Conservation (phyloP, 2,113 vertebrate genomes). For the Callionymus lyra region DNA sequence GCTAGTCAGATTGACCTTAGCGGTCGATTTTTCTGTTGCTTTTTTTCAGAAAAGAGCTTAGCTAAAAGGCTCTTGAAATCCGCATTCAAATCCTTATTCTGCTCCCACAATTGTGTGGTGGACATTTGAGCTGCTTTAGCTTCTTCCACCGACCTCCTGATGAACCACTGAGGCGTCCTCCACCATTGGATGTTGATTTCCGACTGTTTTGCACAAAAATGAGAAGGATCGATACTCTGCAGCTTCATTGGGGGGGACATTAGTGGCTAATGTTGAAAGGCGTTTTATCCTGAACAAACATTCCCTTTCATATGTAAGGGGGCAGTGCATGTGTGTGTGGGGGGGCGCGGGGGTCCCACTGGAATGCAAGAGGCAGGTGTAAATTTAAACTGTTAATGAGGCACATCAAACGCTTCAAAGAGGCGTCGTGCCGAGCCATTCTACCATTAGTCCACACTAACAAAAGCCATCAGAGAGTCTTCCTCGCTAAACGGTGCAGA, state of each 20-base stretch:
- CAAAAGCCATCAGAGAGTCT: constrained; percentile 56
- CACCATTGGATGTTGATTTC: no score
- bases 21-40: no score
- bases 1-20: no score
- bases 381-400: constrained; percentile 63
- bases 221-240: constrained; percentile 12
- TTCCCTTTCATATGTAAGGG: constrained; percentile 13
- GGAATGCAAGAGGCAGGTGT: constrained; percentile 62
- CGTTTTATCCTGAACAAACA: constrained; percentile 41
- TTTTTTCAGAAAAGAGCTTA: no score
- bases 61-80: no score
- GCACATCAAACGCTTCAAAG: constrained; percentile 59
- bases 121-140: no score
- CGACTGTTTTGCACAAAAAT: constrained; percentile 3
- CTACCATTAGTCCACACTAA: constrained; percentile 40
- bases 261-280: no score
- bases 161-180: no score
- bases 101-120: no score
- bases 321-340: no score
- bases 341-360: constrained; percentile 26
- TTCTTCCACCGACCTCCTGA: no score
- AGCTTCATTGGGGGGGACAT: constrained; percentile 29
- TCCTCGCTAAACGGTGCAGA: constrained; percentile 57
- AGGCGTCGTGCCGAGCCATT: constrained; percentile 43
- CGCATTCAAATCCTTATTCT: no score